Conservation (phyloP, 1,140 invertebrate genomes). For the Heliconius himera region DNA sequence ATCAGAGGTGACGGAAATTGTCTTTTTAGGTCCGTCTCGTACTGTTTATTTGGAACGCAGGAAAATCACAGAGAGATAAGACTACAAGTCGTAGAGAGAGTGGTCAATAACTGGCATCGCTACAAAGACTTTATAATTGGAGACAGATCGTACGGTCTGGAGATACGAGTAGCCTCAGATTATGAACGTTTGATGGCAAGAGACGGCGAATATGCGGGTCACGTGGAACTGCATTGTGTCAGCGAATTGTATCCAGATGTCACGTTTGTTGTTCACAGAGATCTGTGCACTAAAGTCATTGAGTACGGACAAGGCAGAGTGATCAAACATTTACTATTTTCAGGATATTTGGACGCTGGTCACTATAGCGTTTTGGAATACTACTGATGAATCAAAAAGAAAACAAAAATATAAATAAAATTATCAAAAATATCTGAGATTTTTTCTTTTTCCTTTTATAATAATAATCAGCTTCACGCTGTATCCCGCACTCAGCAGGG, state of each 20-base stretch:
- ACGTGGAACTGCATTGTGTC: constrained; percentile 65
- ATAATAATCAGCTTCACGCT: too few relatives aligned
- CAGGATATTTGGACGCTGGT: constrained; percentile 65
- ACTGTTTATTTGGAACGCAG: constrained; percentile 67
- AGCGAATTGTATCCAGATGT: constrained; percentile 63
- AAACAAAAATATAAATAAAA: background rate
- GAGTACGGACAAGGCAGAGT: constrained; percentile 61
- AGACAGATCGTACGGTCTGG: constrained; percentile 60
- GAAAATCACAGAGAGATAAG: constrained; percentile 66
- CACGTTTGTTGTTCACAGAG: constrained; percentile 66
- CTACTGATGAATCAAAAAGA: constrained; percentile 35
- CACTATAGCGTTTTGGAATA: constrained; percentile 73
- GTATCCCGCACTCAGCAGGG: too few relatives aligned
- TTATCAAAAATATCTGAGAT: background rate
- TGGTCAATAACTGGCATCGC: constrained; percentile 62
- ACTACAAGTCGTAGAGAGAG: constrained; percentile 57
- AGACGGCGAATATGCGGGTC: constrained; percentile 70
- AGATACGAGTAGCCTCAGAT: constrained; percentile 49
- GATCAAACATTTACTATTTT: constrained; percentile 65
- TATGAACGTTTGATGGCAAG: constrained; percentile 59
- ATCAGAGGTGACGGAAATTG: constrained; percentile 72
- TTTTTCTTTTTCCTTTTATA: background rate
- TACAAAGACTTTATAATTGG: constrained; percentile 74
- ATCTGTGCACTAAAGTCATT: constrained; percentile 57
- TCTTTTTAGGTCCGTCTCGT: constrained; percentile 69